Evolutionary conservation across 2,113 vertebrate genomes (phyloP).

Genomic region (Plectropomus leopardus): DNA sequence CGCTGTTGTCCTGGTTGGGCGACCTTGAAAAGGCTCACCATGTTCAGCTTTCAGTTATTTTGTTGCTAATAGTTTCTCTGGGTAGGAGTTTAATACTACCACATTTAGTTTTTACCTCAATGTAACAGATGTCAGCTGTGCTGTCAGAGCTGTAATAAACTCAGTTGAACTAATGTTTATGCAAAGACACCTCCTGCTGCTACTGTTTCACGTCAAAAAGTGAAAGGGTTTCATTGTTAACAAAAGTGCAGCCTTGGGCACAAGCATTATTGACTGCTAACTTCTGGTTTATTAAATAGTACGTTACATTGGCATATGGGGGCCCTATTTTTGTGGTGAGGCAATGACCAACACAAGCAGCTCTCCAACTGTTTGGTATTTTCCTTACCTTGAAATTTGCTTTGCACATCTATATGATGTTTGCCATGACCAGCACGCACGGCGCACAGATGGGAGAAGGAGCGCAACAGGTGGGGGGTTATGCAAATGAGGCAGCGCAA

Average conservation of each 20-base stretch:
- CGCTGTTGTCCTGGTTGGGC: neutral
- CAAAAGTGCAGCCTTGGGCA: neutral
- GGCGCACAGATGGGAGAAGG: neutral
- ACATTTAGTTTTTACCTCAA: neutral
- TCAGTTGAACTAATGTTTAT: neutral
- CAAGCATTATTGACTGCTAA: neutral
- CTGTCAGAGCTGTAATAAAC: neutral
- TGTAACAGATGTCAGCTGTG: neutral
- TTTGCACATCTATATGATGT: neutral
- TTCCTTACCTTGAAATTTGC: neutral
- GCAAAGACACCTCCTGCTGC: neutral
- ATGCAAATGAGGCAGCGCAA: neutral
- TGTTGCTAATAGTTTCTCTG: neutral
- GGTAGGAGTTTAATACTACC: neutral
- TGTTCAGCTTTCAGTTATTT: neutral
- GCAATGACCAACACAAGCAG: neutral
- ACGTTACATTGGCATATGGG: neutral
- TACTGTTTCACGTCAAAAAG: constrained; percentile 9
- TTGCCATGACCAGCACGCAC: neutral
- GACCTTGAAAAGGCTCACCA: neutral
- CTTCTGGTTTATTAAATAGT: neutral
- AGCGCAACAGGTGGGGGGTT: neutral
- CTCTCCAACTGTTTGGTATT: neutral
- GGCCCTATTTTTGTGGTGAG: neutral
- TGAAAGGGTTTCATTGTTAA: neutral